These are phyloP conservation scores for Polydesmus complanatus DNA, from an alignment of 2,888 invertebrate species.

Conservation along the genomic window DNA sequence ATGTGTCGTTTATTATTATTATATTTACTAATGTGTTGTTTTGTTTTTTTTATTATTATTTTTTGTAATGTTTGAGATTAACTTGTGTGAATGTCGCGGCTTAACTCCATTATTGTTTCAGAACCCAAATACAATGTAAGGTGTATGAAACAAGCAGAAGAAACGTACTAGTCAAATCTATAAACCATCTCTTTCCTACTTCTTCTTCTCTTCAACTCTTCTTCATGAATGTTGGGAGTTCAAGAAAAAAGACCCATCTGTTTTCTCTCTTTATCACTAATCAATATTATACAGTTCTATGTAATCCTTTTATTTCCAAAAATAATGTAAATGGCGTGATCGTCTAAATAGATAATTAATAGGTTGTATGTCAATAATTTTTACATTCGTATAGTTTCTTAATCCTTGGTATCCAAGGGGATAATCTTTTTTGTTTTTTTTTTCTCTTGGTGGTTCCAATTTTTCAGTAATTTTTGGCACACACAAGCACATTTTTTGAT, in stretches of 20 bases:
- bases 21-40: background rate
- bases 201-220: background rate
- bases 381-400: background rate
- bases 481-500: no score
- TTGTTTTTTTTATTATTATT: background rate
- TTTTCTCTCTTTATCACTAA: background rate
- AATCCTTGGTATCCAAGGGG: slow-evolving; percentile 15
- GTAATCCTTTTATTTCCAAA: background rate
- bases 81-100: background rate
- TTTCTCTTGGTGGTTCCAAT: background rate
- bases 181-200: no score
- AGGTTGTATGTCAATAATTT: background rate
- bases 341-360: background rate
- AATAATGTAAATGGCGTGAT: background rate
- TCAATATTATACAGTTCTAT: background rate
- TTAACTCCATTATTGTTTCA: background rate
- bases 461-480: no score
- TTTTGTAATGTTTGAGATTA: background rate
- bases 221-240: background rate
- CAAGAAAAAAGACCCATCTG: background rate
- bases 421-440: background rate
- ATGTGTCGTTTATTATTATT: no score
- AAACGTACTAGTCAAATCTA: background rate
- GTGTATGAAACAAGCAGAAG: background rate
- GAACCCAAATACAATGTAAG: background rate